Percentiles rank a stretch among this genome's conserved stretches.
Conservation (phyloP, 2,888 invertebrate genomes). For the Electrophaes corylata region DNA sequence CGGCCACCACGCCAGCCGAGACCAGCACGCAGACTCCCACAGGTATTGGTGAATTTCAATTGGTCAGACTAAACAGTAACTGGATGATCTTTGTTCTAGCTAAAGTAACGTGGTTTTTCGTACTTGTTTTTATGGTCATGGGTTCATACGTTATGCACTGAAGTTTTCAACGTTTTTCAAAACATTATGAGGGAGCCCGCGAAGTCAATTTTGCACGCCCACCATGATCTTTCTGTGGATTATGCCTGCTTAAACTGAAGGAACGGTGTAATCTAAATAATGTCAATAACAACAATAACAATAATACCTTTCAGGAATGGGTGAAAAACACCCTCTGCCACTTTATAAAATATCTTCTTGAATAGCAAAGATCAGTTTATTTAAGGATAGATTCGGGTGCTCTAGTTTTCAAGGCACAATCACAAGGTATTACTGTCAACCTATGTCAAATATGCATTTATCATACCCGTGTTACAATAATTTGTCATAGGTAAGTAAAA, state of each 20-base stretch:
- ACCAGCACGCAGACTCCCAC: conserved; percentile 77
- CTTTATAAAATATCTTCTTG: background rate
- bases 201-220: too few relatives aligned
- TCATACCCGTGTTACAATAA: background rate
- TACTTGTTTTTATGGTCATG: too few relatives aligned
- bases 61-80: too few relatives aligned
- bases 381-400: background rate
- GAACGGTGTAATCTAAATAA: too few relatives aligned
- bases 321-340: background rate
- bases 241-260: background rate
- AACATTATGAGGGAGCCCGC: too few relatives aligned
- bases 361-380: too few relatives aligned
- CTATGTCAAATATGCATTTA: conserved; percentile 2
- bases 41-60: conserved; percentile 67
- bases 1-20: conserved; percentile 69
- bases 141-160: too few relatives aligned
- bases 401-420: background rate
- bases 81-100: too few relatives aligned
- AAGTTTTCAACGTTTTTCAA: too few relatives aligned
- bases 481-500: background rate
- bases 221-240: too few relatives aligned
- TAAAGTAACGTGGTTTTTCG: too few relatives aligned
- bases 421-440: background rate
- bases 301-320: background rate
- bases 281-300: background rate